Evolutionary conservation across 2,888 invertebrate genomes (phyloP), one percentile per base, ranked within the genome.

Genomic region (Magallana nippona): DNA sequence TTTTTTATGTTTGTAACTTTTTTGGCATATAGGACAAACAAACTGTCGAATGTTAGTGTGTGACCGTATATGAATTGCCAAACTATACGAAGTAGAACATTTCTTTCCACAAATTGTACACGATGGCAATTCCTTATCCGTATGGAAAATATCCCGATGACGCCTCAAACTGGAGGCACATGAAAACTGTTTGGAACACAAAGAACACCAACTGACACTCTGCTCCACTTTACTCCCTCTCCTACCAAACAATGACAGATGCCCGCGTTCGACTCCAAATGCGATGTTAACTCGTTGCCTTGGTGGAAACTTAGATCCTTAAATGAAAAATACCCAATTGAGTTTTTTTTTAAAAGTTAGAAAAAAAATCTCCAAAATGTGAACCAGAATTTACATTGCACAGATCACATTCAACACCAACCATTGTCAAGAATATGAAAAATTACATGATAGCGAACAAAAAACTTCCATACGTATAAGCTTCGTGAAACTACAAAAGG

Each of bases 81-180:
- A 58, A 44, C 71, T 78, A 22, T 57, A 63, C 1, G 15, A 55
- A 32, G 22, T 58, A 11, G 44, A 15, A n/a, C 56, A 83, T 56
- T 63, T 58, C 63, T 83, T 83, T 10, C 83, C 83, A 77, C 83
- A 83, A 22, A 55, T 56, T 13, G 22, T 27, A 56, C 83, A 83
- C 10, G 63, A 71, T 15, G 82, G 82, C 19, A 63, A 11, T n/a
- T 71, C 63, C 15, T 44, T 55, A 71, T 82, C 27, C 11, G 63
- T 71, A 55, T 82, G 82, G 55, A 71, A 62, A 15, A 82, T 17
- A 17, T 60, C n/a, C 11, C 19, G 27, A 56, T 82, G 82, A 17
- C 82, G 82, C 15, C 44, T 15, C 10, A 82, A 32, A 15, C 60
- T 55, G 2, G 60, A 78, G 5, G n/a, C 58, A 78, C 44, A 60